Percentiles rank a stretch among this genome's conserved stretches.
Conservation (phyloP, 2,888 invertebrate species). For the Polyommatus iphigenia region DNA sequence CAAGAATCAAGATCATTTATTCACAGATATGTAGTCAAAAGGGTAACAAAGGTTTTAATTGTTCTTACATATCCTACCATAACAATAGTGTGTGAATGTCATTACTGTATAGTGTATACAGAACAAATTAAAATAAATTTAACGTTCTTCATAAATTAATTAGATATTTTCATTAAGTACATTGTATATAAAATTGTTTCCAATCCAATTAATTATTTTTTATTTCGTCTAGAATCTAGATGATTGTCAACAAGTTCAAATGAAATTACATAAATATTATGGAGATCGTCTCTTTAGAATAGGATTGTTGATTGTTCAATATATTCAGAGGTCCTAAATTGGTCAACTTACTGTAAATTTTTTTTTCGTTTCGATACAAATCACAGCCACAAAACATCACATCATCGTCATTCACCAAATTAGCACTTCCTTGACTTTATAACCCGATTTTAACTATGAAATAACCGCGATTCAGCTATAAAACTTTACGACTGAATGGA, state of each 20-base stretch:
- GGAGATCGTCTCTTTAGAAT: background rate
- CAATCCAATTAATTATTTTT: no score
- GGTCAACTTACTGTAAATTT: background rate
- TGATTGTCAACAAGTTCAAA: background rate
- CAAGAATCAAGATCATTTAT: no score
- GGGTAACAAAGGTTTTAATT: no score
- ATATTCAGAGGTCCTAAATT: background rate
- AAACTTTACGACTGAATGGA: constrained; percentile 8
- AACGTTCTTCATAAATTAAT: no score
- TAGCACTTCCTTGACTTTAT: background rate
- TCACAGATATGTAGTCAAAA: no score
- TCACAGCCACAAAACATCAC: constrained; percentile 26
- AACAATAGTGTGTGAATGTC: no score
- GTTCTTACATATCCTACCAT: no score
- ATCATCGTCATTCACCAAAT: background rate
- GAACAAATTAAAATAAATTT: no score
- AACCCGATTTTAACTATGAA: background rate
- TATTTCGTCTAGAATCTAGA: background rate
- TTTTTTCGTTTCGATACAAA: background rate
- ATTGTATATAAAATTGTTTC: no score
- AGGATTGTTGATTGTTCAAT: background rate
- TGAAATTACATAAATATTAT: no score
- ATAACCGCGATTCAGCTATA: background rate
- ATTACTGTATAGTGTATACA: no score
- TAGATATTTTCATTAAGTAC: no score